Evolutionary conservation across 2,113 vertebrate genomes (phyloP).

Genomic region (Orycteropus afer): DNA sequence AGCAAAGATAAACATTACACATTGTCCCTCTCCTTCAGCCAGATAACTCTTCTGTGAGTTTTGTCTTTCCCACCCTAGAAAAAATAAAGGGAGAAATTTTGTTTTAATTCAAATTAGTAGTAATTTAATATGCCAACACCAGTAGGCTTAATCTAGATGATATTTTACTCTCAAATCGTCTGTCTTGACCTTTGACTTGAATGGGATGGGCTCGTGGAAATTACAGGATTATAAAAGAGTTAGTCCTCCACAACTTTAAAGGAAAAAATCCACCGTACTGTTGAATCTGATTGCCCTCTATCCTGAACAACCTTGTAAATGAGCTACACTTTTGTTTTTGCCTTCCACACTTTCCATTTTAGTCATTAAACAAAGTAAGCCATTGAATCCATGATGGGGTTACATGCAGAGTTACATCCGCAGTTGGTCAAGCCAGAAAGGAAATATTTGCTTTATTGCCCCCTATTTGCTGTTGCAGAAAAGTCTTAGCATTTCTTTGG

Average conservation of each 20-base stretch:
- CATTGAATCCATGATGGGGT: slow-evolving; percentile 45
- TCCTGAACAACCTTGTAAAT: slow-evolving; percentile 59
- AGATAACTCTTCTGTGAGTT: slow-evolving; percentile 64
- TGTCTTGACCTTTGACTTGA: slow-evolving; percentile 48
- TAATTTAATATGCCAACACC: slow-evolving; percentile 21
- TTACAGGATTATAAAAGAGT: slow-evolving; percentile 15
- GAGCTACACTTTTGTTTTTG: slow-evolving; percentile 52
- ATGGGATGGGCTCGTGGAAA: slow-evolving; percentile 4
- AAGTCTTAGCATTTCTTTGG: slow-evolving; percentile 74
- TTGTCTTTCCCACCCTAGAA: slow-evolving; percentile 44
- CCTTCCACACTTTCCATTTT: slow-evolving; percentile 54
- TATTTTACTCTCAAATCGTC: slow-evolving; percentile 61
- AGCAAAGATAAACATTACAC: slow-evolving; percentile 71
- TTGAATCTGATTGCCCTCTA: slow-evolving; percentile 13
- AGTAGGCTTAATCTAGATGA: slow-evolving; percentile 45
- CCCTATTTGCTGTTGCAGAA: slow-evolving; percentile 62
- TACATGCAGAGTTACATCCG: slow-evolving; percentile 68
- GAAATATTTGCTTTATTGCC: slow-evolving; percentile 79
- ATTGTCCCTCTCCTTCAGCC: slow-evolving; percentile 58
- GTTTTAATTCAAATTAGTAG: slow-evolving; percentile 57
- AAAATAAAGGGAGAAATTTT: not conserved
- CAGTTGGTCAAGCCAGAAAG: slow-evolving; percentile 68
- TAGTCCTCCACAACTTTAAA: slow-evolving; percentile 47
- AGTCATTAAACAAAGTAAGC: slow-evolving; percentile 69
- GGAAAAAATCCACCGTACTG: not conserved